Percentiles rank a stretch among this genome's conserved stretches.
phyloP scores from a whole-genome alignment of 2,797 vertebrate genomes.

The Catamblyrhynchus diadema region DNA sequence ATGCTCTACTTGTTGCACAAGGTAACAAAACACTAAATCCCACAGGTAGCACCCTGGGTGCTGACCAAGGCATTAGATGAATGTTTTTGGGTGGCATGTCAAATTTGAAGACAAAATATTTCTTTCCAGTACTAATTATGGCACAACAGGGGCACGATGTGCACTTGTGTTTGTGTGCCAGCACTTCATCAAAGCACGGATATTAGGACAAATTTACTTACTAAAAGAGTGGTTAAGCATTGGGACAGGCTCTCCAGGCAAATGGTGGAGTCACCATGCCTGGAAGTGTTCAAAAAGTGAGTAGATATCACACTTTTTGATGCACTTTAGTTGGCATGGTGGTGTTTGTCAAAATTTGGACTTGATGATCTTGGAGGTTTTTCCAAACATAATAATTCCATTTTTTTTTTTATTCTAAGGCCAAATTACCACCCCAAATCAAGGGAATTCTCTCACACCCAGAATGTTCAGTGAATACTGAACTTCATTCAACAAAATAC shows the following conservation, averaged over 20 bases:
- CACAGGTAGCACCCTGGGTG: background rate
- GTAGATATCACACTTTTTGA: background rate
- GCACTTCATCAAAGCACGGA: background rate
- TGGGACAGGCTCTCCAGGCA: background rate
- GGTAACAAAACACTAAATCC: background rate
- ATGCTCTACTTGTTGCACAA: background rate
- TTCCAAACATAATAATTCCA: background rate
- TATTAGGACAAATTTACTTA: background rate
- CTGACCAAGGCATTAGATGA: background rate
- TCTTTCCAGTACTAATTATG: background rate
- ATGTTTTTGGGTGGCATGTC: background rate
- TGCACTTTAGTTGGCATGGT: background rate
- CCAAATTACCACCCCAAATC: background rate
- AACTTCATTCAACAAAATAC: background rate
- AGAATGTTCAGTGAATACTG: background rate
- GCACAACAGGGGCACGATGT: rapidly evolving
- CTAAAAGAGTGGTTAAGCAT: background rate
- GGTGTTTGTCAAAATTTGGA: background rate
- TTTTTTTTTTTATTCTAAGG: background rate
- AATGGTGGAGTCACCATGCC: too few relatives aligned
- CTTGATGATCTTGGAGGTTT: background rate
- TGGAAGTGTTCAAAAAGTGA: background rate
- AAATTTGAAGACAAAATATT: background rate
- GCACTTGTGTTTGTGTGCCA: background rate
- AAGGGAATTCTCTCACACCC: background rate